Base-by-base conservation (phyloP, 92 coral and sea anemone species). In the Epizoanthus fatuus region DNA sequence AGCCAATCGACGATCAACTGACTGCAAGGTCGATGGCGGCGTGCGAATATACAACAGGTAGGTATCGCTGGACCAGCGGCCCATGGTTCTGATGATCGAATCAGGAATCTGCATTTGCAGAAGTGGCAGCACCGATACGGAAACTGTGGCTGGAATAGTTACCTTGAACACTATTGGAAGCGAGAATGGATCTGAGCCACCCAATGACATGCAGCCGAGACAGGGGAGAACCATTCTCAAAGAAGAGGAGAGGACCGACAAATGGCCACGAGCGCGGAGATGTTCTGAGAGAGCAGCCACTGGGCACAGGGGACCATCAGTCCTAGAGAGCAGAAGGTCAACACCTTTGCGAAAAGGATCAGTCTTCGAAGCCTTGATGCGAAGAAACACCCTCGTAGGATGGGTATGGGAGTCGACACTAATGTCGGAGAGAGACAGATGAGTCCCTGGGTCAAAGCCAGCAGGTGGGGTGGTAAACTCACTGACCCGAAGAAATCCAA, bases 301-400 rank as follows among this genome's bases (percentile, higher is more conserved):
- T 2, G 93, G 87, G 32, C 90, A 90, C 3, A 85, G 22, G 5
- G 19, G 49, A 13, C 80, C 76, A 59, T 54, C 51, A 19, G 72
- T 60, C 5, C 54, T 52, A 13, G 83, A 75, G 14, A 82, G 12
- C 8, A 79, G 72, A 44, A 81, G 86, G 57, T 64, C 65, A 7
- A 72, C 73, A 14, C 87, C 87, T 42, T 40, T 45, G 68, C 87
- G 86, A 62, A 88, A 88, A 7, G 88, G 91, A 53, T 88, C 84
- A 25, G 84, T 74, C 47, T 81, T 87, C 47, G 91, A 69, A 10
- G 25, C 75, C 69, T 62, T 70, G 60, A 69, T 62, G 51, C 9
- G 47, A 40, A 81, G 20, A 17, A 51, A 14, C 16, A 63, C 20
- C 17, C 39, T 19, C 51, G 84, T 8, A 40, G 84, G 39, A 0